Base-by-base conservation (phyloP, 2,888 invertebrate species). In the Rotaria socialis region DNA sequence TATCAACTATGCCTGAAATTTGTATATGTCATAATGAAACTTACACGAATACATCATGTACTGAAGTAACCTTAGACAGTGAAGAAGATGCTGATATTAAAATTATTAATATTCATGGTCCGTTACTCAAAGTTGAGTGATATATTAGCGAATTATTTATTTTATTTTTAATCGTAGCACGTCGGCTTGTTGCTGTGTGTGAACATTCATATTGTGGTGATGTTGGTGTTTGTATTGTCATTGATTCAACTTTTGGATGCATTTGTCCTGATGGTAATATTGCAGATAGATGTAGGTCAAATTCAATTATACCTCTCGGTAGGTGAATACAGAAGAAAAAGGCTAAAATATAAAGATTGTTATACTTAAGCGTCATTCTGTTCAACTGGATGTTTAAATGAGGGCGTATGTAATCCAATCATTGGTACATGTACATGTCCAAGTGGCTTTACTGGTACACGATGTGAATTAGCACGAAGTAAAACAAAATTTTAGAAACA, bases 191-290 rank as follows among this genome's bases (percentile, higher is more conserved):
- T n/a, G 80, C 80, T n/a, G 80, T 80, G 10, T 80, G 80, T 47
- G 80, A 80, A 43, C 80, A 80, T 47, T 47, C 80, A 80, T 80
- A 35, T 47, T 80, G 80, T 80, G 80, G 80, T n/a, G 47, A 80
- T 47, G 47, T 7, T 47, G 80, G 80, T 24, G n/a, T 80, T 47
- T 80, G 80, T 47, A 80, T 80, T n/a, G 24, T 80, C 10, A 47
- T 80, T n/a, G 80, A 80, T 80, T 43, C 80, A 47, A 80, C 80
- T 0, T 80, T 80, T 47, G 80, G 47, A n/a, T 80, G 80, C 8
- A 47, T 80, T 47, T 80, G 80, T 80, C n/a, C 80, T 7, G 80
- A 80, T 80, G 80, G 80, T 14, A n/a, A 6, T 10, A 80, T 80
- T n/a, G 80, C 47, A 43, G 47, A 80, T n/a, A 47, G 47, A 24